These are phyloP conservation scores for Cyprinodon variegatus DNA, from an alignment of 2,113 vertebrate species.

Conservation along the genomic window DNA sequence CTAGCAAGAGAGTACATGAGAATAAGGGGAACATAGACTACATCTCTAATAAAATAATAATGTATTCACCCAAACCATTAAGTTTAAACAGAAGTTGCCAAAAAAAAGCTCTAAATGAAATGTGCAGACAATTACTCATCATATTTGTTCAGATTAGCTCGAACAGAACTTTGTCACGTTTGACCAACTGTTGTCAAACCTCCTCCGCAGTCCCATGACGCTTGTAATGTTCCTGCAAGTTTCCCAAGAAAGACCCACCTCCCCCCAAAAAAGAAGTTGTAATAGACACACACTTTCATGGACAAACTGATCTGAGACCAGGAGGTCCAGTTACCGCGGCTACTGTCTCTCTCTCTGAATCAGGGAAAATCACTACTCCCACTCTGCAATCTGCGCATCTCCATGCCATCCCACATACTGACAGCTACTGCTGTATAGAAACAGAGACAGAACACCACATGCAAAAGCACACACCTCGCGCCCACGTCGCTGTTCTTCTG, in stretches of 20 bases:
- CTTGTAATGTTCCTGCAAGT: constrained; percentile 13
- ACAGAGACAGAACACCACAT: constrained; percentile 58
- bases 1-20: not conserved
- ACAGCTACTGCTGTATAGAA: constrained; percentile 54
- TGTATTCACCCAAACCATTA: not conserved
- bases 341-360: constrained; percentile 38
- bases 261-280: constrained; percentile 6
- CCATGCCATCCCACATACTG: constrained; percentile 61
- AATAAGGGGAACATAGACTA: not conserved
- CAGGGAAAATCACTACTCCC: constrained; percentile 72
- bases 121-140: not conserved
- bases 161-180: not conserved
- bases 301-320: constrained; percentile 23
- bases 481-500: constrained; percentile 74
- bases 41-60: not conserved
- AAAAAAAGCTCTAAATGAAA: not conserved
- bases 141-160: not conserved
- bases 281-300: constrained; percentile 1
- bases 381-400: constrained; percentile 75
- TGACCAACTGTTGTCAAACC: constrained; percentile 31
- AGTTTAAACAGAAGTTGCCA: not conserved
- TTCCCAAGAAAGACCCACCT: not conserved
- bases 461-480: constrained; percentile 59
- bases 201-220: not conserved
- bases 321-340: constrained; percentile 23